Evolutionary conservation across 2,797 vertebrate genomes (phyloP).

Genomic region (Gallinago solitaria): DNA sequence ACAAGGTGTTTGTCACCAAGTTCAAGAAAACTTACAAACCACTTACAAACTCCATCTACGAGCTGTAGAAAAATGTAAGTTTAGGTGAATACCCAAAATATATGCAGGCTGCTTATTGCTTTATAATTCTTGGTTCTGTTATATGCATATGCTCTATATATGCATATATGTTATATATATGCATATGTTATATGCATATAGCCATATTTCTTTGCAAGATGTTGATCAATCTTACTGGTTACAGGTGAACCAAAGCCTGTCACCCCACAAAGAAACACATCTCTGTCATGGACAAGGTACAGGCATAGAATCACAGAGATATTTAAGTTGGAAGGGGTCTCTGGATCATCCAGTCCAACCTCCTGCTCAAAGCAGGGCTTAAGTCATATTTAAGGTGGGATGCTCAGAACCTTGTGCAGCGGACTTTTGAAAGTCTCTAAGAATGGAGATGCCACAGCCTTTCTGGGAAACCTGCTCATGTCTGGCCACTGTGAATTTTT

Average conservation of each 20-base stretch:
- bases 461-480: not conserved
- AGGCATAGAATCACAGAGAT: not conserved
- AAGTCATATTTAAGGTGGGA: rapidly evolving
- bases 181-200: not conserved
- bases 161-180: no score
- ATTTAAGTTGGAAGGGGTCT: not conserved
- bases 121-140: not conserved
- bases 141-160: not conserved
- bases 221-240: not conserved
- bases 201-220: not conserved
- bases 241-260: not conserved
- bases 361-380: not conserved
- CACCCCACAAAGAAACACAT: not conserved
- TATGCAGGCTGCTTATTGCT: not conserved
- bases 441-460: not conserved
- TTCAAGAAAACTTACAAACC: not conserved
- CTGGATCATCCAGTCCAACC: not conserved
- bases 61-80: not conserved
- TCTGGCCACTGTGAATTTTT: not conserved
- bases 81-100: not conserved
- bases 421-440: not conserved
- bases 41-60: not conserved
- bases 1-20: not conserved
- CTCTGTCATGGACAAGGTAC: not conserved
- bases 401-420: not conserved